Evolutionary conservation across 1,140 invertebrate species (phyloP).

Genomic region (Drosophila orena): DNA sequence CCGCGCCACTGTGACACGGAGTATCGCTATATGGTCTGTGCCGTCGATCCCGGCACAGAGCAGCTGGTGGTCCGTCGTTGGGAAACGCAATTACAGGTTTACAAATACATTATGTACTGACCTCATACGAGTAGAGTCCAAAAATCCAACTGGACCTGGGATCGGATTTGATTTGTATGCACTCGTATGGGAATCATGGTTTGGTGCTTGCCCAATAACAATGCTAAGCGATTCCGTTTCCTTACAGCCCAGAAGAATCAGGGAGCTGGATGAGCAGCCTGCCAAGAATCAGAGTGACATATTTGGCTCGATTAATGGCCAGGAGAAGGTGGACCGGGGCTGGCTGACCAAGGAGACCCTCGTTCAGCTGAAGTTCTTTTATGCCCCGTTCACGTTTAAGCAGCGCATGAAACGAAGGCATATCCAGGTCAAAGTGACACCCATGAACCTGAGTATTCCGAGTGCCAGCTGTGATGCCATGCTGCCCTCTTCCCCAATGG

Average conservation of each 20-base stretch:
- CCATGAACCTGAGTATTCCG: slow-evolving; percentile 89
- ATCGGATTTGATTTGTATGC: neutral
- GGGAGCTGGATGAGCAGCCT: slow-evolving; percentile 69
- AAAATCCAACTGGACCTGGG: slow-evolving; percentile 1
- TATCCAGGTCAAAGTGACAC: slow-evolving; percentile 91
- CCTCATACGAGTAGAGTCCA: slow-evolving; percentile 2
- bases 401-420: slow-evolving; percentile 90
- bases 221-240: neutral
- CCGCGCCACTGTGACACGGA: slow-evolving; percentile 89
- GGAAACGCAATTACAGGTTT: slow-evolving; percentile 91
- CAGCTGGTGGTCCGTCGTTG: slow-evolving; percentile 90
- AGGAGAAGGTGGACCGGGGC: slow-evolving; percentile 90
- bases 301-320: slow-evolving; percentile 87
- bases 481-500: slow-evolving; percentile 72
- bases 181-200: slow-evolving; percentile 4
- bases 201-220: neutral
- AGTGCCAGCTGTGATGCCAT: slow-evolving; percentile 59
- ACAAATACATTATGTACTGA: slow-evolving; percentile 8
- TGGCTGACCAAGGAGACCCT: slow-evolving; percentile 95
- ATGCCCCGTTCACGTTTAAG: slow-evolving; percentile 93
- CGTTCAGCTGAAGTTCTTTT: slow-evolving; percentile 94
- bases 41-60: slow-evolving; percentile 86
- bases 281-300: slow-evolving; percentile 84
- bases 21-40: slow-evolving; percentile 92
- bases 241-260: slow-evolving; percentile 86